phyloP scores from a whole-genome alignment of 2,113 vertebrate species.

The Regulus satrapa region DNA sequence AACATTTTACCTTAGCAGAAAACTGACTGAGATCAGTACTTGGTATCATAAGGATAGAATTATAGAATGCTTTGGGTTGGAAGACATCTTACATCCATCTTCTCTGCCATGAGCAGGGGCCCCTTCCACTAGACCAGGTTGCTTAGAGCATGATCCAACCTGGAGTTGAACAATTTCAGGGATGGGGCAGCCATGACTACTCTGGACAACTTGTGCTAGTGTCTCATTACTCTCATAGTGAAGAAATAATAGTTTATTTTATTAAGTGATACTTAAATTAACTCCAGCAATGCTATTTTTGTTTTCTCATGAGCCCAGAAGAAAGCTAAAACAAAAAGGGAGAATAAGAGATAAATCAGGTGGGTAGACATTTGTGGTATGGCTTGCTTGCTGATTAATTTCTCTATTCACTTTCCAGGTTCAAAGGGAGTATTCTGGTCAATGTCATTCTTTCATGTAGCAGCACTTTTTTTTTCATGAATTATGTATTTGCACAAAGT shows the following conservation, averaged over 20 bases:
- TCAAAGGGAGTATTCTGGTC: background rate
- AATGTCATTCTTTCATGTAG: background rate
- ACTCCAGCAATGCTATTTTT: background rate
- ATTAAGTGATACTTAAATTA: background rate
- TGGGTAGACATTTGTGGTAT: background rate
- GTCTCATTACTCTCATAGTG: background rate
- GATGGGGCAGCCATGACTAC: background rate
- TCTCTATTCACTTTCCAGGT: background rate
- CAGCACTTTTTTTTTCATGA: background rate
- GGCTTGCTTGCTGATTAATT: background rate
- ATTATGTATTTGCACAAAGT: background rate
- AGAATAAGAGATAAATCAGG: background rate
- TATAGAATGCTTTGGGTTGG: background rate
- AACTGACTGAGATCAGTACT: background rate
- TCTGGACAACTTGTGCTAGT: too few species aligned
- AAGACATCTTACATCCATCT: background rate
- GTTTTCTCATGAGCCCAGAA: background rate
- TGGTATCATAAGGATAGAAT: background rate
- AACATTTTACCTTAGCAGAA: constrained; percentile 24
- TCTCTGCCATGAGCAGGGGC: background rate
- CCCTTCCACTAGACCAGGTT: background rate
- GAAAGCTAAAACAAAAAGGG: background rate
- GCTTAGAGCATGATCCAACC: background rate
- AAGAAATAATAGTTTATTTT: background rate
- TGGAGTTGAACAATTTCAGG: background rate